Base-by-base conservation (phyloP, 2,113 vertebrate species). In the Casuarius casuarius region DNA sequence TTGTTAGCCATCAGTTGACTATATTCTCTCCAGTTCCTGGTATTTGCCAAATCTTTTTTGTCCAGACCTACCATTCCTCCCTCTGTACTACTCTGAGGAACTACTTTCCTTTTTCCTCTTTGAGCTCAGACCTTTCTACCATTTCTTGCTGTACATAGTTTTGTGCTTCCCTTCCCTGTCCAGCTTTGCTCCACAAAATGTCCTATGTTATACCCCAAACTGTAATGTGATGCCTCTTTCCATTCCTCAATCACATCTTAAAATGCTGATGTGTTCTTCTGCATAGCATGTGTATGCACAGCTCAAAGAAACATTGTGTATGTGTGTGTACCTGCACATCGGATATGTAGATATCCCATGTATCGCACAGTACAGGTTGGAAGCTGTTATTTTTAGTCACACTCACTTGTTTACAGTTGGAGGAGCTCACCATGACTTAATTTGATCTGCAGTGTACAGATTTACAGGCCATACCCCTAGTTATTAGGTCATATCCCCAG, bases 261-360 rank as follows among this genome's bases (percentile, higher is more conserved):
- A 63, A 68, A 19, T 15, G 28, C 1, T 2, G 0, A 5, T 71
- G 17, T 70, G 26, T 52, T 65, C 44, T 84, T 4, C 29, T 67
- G 4, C 44, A 6, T 23, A 28, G 10, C 21, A 13, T 49, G 22
- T 62, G 52, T 58, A 28, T 0, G 0, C 21, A 28, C 26, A 81
- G 28, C 42, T 10, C 19, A 25, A 42, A 49, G 29, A 3, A 1
- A 18, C 1, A 18, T 23, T 4, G 8, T 33, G 2, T n/a, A 5
- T 46, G 7, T 12, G 29, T 67, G 28, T 0, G 0, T 20, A 49
- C n/a, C 6, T 10, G 18, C 4, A 26, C 0, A 2, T 61, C 14
- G 1, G 0, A 49, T 21, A 49, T 13, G n/a, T 5, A 26, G 29
- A 38, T 66, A 35, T 28, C 15, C 22, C 21, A 2, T 0, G 4